Evolutionary conservation across 2,113 vertebrate genomes (phyloP).

Genomic region (Phaetusa simplex): DNA sequence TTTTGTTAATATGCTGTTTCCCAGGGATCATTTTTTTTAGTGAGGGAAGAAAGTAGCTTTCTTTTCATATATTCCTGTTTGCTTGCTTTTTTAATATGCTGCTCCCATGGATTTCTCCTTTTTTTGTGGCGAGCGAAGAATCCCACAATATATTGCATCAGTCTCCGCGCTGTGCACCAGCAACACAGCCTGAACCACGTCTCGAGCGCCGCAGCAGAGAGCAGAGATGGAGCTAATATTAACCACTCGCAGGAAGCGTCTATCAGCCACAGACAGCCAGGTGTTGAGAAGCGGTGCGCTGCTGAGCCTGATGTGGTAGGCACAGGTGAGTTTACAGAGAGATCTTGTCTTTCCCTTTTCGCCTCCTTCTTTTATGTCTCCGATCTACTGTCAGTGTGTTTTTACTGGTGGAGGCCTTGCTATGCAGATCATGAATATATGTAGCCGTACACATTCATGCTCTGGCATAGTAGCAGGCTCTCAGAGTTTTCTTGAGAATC

Average conservation of each 20-base stretch:
- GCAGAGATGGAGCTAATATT: neutral
- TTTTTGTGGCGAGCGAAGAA: neutral
- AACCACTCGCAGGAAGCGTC: neutral
- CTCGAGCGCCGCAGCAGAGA: fast-evolving
- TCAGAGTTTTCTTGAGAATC: neutral
- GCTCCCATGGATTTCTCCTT: neutral
- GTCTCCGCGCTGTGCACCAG: neutral
- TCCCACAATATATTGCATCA: neutral
- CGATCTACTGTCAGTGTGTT: neutral
- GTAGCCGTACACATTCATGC: neutral
- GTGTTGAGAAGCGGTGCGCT: neutral
- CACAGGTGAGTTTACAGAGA: constrained; percentile 23
- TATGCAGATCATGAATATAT: neutral
- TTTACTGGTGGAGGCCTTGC: neutral
- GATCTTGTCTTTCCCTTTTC: constrained; percentile 22
- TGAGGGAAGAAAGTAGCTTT: neutral
- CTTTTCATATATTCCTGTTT: neutral
- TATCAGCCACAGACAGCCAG: constrained; percentile 8
- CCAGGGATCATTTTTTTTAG: neutral
- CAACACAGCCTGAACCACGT: neutral
- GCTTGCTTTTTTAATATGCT: neutral
- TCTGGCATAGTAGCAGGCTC: neutral
- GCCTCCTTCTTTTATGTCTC: neutral
- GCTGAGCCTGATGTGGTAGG: constrained; percentile 36
- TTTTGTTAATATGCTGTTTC: neutral